These are phyloP conservation scores for Notodonta dromedarius DNA, from an alignment of 2,888 invertebrate genomes.

Conservation along the genomic window DNA sequence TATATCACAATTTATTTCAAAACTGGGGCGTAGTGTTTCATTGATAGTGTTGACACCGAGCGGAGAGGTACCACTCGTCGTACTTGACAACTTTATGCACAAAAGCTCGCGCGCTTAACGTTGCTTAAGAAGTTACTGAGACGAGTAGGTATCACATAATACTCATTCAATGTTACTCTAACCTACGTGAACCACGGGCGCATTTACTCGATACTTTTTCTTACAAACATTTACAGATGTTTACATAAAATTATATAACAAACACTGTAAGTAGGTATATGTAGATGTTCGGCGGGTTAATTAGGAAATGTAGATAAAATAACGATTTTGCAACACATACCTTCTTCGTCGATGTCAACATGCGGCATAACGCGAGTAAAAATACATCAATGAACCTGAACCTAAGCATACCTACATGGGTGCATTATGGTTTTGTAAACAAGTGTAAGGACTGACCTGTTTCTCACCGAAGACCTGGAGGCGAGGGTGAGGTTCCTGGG, in stretches of 20 bases:
- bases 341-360: slow-evolving; percentile 3
- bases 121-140: slow-evolving; percentile 45
- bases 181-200: slow-evolving; percentile 12
- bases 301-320: slow-evolving; percentile 5
- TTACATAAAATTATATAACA: neutral
- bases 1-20: slow-evolving; percentile 30
- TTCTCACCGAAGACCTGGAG: slow-evolving; percentile 72
- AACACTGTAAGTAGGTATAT: neutral
- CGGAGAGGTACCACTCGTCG: slow-evolving; percentile 50
- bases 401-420: neutral
- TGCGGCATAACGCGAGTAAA: neutral
- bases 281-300: neutral
- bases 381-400: neutral
- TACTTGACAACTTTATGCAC: slow-evolving; percentile 60
- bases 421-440: neutral
- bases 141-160: slow-evolving; percentile 34
- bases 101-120: slow-evolving; percentile 48
- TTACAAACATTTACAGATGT: neutral
- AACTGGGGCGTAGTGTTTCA: slow-evolving; percentile 50
- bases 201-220: slow-evolving; percentile 4
- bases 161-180: slow-evolving; percentile 33
- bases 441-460: slow-evolving; percentile 67
- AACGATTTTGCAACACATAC: slow-evolving; percentile 1
- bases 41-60: slow-evolving; percentile 47
- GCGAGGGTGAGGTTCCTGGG: slow-evolving; percentile 77